Conservation (phyloP, 2,888 invertebrate genomes). For the Automeris io region DNA sequence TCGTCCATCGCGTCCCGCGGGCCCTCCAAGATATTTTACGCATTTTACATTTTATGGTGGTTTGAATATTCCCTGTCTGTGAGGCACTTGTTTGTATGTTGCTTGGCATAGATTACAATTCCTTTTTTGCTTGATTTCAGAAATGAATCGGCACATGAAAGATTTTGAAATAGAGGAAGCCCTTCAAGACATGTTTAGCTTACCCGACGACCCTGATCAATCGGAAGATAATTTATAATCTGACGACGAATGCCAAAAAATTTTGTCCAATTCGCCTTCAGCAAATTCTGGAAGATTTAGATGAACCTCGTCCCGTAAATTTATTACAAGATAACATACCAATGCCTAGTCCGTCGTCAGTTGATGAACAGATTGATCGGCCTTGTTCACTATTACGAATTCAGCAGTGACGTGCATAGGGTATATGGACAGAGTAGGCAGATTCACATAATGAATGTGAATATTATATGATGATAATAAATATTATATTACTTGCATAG, state of each 20-base stretch:
- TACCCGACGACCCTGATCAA: constrained; percentile 13
- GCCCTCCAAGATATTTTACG: too few relatives aligned
- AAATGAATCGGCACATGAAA: constrained; percentile 11
- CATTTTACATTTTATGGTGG: constrained; percentile 9
- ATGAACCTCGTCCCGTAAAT: constrained; percentile 12
- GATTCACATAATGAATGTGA: too few relatives aligned
- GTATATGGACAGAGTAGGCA: too few relatives aligned
- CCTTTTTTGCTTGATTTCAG: constrained; percentile 5
- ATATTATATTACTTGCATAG: too few relatives aligned
- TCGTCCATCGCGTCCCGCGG: too few relatives aligned
- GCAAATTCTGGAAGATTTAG: constrained; percentile 11
- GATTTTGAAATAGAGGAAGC: constrained; percentile 13
- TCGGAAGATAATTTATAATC: constrained; percentile 14
- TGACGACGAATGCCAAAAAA: constrained; percentile 11
- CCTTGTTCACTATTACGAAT: constrained; percentile 10
- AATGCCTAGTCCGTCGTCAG: constrained; percentile 12
- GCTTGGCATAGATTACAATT: constrained; percentile 8
- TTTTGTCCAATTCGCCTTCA: constrained; percentile 10
- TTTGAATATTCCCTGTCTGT: constrained; percentile 12
- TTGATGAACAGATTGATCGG: constrained; percentile 9
- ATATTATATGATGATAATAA: too few relatives aligned
- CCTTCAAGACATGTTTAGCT: constrained; percentile 13
- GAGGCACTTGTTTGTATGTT: constrained; percentile 5
- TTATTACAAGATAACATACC: constrained; percentile 10
- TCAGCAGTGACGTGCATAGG: too few relatives aligned